phyloP scores from a whole-genome alignment of 2,797 vertebrate genomes.

The Phataginus tetradactyla region DNA sequence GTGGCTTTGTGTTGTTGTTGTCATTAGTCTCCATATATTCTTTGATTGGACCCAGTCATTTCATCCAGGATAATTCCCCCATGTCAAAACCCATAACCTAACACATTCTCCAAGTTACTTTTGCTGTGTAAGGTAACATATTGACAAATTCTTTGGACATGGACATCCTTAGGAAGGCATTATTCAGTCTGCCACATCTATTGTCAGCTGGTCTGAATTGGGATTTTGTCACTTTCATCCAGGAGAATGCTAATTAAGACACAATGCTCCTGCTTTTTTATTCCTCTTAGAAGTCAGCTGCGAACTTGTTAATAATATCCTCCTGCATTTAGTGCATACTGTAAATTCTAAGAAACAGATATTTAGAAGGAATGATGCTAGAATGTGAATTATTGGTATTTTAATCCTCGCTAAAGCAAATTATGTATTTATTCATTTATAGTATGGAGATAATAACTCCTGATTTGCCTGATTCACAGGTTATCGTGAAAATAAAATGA shows the following conservation, averaged over 20 bases:
- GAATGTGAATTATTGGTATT: slow-evolving; percentile 60
- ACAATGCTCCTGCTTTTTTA: slow-evolving; percentile 40
- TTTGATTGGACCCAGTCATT: not conserved
- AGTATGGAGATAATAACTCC: slow-evolving; percentile 51
- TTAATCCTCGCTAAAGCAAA: slow-evolving; percentile 57
- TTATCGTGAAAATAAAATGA: slow-evolving; percentile 58
- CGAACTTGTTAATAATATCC: slow-evolving; percentile 5
- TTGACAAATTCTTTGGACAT: not conserved
- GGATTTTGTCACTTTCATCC: slow-evolving; percentile 17
- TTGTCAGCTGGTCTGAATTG: not conserved
- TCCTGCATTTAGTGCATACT: not conserved
- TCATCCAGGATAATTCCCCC: not conserved
- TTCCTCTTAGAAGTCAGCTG: slow-evolving; percentile 50
- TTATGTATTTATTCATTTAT: slow-evolving; percentile 52
- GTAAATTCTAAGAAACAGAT: slow-evolving; percentile 44
- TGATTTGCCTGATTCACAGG: slow-evolving; percentile 67
- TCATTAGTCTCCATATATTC: no score
- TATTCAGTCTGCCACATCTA: not conserved
- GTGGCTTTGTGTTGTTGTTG: no score
- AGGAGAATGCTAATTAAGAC: slow-evolving; percentile 31
- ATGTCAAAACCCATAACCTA: not conserved
- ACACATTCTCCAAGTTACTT: not conserved
- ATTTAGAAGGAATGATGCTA: slow-evolving; percentile 49
- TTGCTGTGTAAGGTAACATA: not conserved
- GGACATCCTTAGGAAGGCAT: not conserved